Evolutionary conservation across 2,888 invertebrate species (phyloP).

Genomic region (Lasioglossum oenotherae): DNA sequence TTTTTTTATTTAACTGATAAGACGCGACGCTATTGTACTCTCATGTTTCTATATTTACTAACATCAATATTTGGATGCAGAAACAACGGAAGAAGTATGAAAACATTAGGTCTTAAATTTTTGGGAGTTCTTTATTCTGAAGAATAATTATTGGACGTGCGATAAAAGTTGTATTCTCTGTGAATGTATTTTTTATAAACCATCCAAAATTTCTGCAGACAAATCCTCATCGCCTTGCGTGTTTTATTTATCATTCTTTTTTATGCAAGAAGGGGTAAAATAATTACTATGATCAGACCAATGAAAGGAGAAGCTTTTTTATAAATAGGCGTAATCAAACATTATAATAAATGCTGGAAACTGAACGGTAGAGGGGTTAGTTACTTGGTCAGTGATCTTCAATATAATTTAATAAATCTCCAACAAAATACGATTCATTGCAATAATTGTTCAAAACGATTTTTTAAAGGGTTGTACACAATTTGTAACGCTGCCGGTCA

Average conservation of each 20-base stretch:
- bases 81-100: not conserved
- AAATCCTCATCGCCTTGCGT: slow-evolving; percentile 1
- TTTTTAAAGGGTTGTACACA: slow-evolving; percentile 26
- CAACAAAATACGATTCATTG: not conserved
- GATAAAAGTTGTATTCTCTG: not conserved
- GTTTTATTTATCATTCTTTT: not conserved
- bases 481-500: slow-evolving; percentile 24
- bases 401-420: slow-evolving; percentile 30
- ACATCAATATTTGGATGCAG: slow-evolving; percentile 11
- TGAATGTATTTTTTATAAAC: slow-evolving; percentile 41
- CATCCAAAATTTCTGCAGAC: slow-evolving; percentile 39
- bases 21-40: not conserved
- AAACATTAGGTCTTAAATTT: not conserved
- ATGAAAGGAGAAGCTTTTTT: slow-evolving; percentile 72
- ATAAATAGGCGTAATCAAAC: slow-evolving; percentile 80
- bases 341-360: slow-evolving; percentile 72
- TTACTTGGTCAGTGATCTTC: slow-evolving; percentile 55
- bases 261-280: slow-evolving; percentile 38
- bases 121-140: not conserved
- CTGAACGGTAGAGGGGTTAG: slow-evolving; percentile 24
- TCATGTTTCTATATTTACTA: slow-evolving; percentile 9
- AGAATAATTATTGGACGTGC: not conserved
- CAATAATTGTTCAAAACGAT: not conserved
- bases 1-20: slow-evolving; percentile 12
- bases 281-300: slow-evolving; percentile 32